phyloP scores from a whole-genome alignment of 2,113 vertebrate species.

The Formicarius rufipectus region DNA sequence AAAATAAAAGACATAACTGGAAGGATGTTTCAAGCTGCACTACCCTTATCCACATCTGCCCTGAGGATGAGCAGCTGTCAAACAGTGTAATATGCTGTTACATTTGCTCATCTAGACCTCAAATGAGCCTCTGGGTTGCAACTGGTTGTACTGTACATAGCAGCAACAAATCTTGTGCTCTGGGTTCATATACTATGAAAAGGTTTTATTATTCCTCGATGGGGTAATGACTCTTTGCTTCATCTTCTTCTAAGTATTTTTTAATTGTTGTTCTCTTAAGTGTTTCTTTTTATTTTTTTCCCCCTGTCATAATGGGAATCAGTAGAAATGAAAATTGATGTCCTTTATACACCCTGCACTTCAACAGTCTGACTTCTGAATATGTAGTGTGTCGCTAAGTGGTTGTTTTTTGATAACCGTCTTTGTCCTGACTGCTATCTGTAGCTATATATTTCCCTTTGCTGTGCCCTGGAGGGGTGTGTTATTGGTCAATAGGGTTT shows the following conservation, averaged over 20 bases:
- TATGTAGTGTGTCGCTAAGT: not conserved
- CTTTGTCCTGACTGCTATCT: not conserved
- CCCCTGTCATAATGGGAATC: rapidly evolving
- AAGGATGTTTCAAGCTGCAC: not conserved
- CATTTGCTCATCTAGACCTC: not conserved
- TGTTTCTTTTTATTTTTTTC: not conserved
- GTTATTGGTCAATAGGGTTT: not conserved
- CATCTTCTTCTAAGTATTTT: not conserved
- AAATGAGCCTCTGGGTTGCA: not conserved
- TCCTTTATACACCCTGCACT: not conserved
- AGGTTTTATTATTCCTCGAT: not conserved
- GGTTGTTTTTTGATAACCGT: not conserved
- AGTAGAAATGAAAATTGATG: not conserved
- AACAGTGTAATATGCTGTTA: not conserved
- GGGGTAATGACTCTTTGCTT: not conserved
- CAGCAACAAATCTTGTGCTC: not conserved
- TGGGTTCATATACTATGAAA: not conserved
- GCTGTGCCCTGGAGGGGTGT: not conserved
- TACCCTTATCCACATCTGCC: not conserved
- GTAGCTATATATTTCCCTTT: not conserved
- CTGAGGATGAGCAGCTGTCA: not conserved
- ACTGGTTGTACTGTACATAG: not conserved
- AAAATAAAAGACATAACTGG: not conserved
- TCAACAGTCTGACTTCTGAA: not conserved
- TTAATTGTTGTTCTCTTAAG: not conserved